phyloP scores from a whole-genome alignment of 2,888 invertebrate genomes.

The Leptinotarsa juncta region DNA sequence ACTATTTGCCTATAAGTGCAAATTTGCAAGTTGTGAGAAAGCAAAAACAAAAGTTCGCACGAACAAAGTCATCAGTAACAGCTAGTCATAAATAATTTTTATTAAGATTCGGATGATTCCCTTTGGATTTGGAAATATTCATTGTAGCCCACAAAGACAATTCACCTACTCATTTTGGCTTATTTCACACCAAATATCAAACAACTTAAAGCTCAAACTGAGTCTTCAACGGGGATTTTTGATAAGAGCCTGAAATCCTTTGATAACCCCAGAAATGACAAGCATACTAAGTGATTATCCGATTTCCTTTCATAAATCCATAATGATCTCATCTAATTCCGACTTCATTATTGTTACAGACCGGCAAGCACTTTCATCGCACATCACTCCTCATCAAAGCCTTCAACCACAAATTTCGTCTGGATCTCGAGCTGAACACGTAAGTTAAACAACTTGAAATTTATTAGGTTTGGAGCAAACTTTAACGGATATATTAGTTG shows the following conservation, averaged over 20 bases:
- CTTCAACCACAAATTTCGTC: conserved; percentile 95
- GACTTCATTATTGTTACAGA: conserved; percentile 73
- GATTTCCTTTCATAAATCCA: conserved; percentile 32
- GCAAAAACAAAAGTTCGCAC: too few species aligned
- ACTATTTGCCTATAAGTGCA: too few species aligned
- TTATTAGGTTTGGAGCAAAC: conserved; percentile 20
- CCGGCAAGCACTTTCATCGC: conserved; percentile 92
- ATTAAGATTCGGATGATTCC: too few species aligned
- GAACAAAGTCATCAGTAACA: too few species aligned
- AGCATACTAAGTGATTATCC: conserved; percentile 32
- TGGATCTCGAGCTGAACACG: conserved; percentile 96
- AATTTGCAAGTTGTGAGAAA: too few species aligned
- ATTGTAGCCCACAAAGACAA: too few species aligned
- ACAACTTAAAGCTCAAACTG: conserved; percentile 21
- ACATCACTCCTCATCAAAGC: conserved; percentile 96
- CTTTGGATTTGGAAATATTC: too few species aligned
- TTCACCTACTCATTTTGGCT: too few species aligned
- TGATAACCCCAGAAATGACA: conserved; percentile 29
- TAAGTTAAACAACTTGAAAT: conserved; percentile 71
- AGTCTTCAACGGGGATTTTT: conserved; percentile 29
- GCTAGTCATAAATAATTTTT: too few species aligned
- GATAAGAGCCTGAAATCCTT: conserved; percentile 31
- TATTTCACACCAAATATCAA: conserved; percentile 4
- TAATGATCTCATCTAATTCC: conserved; percentile 35
- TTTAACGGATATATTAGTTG: not conserved